Evolutionary conservation across 2,797 vertebrate species (phyloP), one percentile per base, ranked within the genome.

Genomic region (Otus scops): DNA sequence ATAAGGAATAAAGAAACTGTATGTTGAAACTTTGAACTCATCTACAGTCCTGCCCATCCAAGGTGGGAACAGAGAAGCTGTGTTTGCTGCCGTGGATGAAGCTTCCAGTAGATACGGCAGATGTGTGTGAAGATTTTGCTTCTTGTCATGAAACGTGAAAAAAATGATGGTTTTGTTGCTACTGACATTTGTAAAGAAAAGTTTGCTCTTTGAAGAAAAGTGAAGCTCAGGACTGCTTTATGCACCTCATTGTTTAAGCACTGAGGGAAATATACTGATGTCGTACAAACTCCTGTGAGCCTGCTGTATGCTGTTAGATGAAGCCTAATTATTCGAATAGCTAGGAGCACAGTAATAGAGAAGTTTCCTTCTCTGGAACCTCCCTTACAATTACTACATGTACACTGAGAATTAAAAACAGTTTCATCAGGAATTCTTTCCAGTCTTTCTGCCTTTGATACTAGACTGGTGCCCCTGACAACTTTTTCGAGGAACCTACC

Each of bases 21-120:
- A 3, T 71, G 26, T 41, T 92, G 36, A 30, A 75, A 75, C 21
- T 36, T 41, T 9, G 30, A 61, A 51, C 48, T 91, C 5, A 19
- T 2, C 18, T 65, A 1, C 23, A 32, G 43, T 43, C 3, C 4
- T n/a, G 9, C 2, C 8, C 1, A 2, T 65, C 10, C 14, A 47
- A 45, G 4, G 13, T 71, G 11, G 41, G 24, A 65, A 56, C 50
- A 83, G 24, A 47, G 57, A 76, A 59, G 7, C 26, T 69, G 13
- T 34, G 6, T 50, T 2, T 80, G 24, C 28, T 93, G 34, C 34
- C 8, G 1, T 32, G 27, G 34, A 63, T 30, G n/a, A 87, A 78
- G 6, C 15, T 93, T 89, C 26, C 48, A 36, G 28, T 11, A 32
- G 17, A 41, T 65, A 41, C 7, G 30, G 10, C 24, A 34, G 50